Base-by-base conservation (phyloP, 2,797 vertebrate species). In the Mycteria americana region DNA sequence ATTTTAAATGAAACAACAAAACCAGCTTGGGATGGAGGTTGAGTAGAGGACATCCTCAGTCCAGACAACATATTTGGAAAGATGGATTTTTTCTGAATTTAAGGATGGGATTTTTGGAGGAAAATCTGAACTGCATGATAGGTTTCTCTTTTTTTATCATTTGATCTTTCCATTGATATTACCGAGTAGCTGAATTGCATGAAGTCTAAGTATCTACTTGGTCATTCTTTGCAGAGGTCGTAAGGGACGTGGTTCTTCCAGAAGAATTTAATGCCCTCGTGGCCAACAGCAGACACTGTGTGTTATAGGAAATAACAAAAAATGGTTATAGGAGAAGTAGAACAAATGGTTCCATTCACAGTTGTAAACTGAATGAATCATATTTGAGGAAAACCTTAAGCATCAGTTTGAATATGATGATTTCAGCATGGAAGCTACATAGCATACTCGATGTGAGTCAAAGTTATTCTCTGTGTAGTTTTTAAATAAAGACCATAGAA, bases 1-100 rank as follows among this genome's bases (percentile, higher is more conserved):
- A 73, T 57, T 88, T 81, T 39, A 63, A 85, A 75, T n/a, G 33
- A 86, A 95, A 91, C 39, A 94, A 95, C 57, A 92, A 87, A 96
- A 77, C 3, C 50, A 94, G 50, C 73, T 73, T 87, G 77, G 51
- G 59, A 63, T 35, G 86, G 68, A 80, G 30, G 57, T 68, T 6
- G 10, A 79, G 48, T 21, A 59, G 37, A 92, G 84, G 51, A 64
- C 21, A 67, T 51, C 11, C 39, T 86, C 31, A 65, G 46, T 39
- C 9, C 43, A 88, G 65, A n/a, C 13, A 72, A 73, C 7, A 4
- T 39, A 50, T 46, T 77, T 73, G 46, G 18, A 85, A 74, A 78
- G 41, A 11, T 25, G 17, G 10, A 56, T 9, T 56, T 80, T 78
- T 93, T 80, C n/a, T 64, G 35, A 67, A 41, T 85, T 93, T 53